Percentiles rank a stretch among this genome's conserved stretches.
Conservation (phyloP, 2,888 invertebrate genomes). For the Lasioglossum oenotherae region DNA sequence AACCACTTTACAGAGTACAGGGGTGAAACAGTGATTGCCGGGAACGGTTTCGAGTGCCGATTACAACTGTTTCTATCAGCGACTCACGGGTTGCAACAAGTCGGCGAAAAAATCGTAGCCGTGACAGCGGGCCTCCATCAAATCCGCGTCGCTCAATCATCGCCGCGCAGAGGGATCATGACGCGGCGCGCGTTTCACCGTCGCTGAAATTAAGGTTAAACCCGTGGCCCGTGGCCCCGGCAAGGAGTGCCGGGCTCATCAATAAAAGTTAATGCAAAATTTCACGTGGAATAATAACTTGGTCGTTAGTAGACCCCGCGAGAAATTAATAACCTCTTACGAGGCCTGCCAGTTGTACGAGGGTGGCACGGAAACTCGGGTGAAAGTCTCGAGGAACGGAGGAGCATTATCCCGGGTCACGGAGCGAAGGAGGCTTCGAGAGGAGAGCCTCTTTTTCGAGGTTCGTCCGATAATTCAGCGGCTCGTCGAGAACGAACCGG, state of each 20-base stretch:
- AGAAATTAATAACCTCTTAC: constrained; percentile 62
- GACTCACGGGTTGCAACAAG: not conserved
- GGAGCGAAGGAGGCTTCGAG: constrained; percentile 26
- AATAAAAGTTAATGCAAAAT: constrained; percentile 59
- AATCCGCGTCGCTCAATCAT: constrained; percentile 34
- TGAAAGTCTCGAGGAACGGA: constrained; percentile 56
- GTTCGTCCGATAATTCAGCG: constrained; percentile 65
- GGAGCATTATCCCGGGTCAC: constrained; percentile 56
- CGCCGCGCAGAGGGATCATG: constrained; percentile 10
- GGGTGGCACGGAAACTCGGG: constrained; percentile 67
- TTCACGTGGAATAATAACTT: constrained; percentile 53
- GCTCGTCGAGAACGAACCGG: constrained; percentile 32
- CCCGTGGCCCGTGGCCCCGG: constrained; percentile 17
- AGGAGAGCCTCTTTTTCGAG: constrained; percentile 56
- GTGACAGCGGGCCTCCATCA: constrained; percentile 3
- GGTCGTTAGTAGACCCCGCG: constrained; percentile 53
- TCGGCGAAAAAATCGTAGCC: not conserved
- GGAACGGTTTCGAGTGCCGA: not conserved
- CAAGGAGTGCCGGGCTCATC: constrained; percentile 31
- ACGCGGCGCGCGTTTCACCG: constrained; percentile 41
- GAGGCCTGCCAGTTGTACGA: constrained; percentile 34
- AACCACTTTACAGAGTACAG: not conserved
- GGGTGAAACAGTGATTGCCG: not conserved
- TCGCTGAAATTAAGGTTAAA: constrained; percentile 52
- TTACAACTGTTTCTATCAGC: not conserved